Percentiles rank a stretch among this genome's conserved stretches.
Conservation (phyloP, 2,888 invertebrate species). For the Drosophila glabriapex region DNA sequence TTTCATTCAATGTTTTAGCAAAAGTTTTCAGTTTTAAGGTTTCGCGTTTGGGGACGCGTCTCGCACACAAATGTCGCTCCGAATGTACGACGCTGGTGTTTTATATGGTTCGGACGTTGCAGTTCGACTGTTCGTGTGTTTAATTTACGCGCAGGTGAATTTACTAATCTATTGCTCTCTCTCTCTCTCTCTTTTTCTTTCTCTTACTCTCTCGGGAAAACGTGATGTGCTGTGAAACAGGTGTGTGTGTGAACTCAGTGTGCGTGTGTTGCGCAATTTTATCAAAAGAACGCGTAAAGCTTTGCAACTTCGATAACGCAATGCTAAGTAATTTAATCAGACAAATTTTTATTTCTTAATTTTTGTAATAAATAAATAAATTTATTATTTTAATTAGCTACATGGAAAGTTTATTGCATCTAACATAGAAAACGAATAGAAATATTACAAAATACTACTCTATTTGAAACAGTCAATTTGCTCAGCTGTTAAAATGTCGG, state of each 20-base stretch:
- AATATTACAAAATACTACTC: background rate
- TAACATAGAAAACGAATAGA: background rate
- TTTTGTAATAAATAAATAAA: background rate
- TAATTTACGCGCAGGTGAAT: conserved; percentile 35
- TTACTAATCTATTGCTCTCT: conserved; percentile 12
- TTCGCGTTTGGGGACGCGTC: conserved; percentile 43
- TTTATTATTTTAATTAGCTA: background rate
- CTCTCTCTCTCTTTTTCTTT: background rate
- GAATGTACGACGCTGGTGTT: conserved; percentile 31
- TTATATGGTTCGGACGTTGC: conserved; percentile 50
- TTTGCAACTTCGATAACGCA: background rate
- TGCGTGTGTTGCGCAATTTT: background rate
- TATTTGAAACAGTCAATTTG: background rate
- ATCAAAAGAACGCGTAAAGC: background rate
- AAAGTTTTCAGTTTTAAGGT: conserved; percentile 42
- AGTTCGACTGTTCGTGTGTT: conserved; percentile 34
- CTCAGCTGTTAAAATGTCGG: conserved; percentile 32
- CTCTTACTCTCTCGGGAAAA: background rate
- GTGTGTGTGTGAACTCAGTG: conserved; percentile 20
- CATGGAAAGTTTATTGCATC: background rate
- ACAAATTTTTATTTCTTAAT: background rate
- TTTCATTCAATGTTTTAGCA: conserved; percentile 34
- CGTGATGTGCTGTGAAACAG: conserved; percentile 29
- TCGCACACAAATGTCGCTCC: conserved; percentile 36
- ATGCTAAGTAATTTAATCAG: background rate